Evolutionary conservation across 1,140 invertebrate species (phyloP).

Genomic region (Aphis gossypii): DNA sequence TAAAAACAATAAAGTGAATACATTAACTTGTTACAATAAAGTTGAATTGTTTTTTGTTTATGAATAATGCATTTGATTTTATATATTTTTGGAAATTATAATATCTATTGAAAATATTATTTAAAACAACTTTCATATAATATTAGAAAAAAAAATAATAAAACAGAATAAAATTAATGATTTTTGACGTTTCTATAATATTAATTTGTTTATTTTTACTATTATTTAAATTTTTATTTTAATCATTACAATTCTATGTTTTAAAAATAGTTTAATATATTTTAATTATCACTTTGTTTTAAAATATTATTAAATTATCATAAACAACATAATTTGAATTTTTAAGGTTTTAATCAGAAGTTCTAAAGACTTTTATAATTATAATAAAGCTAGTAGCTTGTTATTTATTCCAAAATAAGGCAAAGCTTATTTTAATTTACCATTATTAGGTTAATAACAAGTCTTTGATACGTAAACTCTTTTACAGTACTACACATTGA

Average conservation of each 20-base stretch:
- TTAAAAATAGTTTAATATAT: not conserved
- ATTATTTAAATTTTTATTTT: not conserved
- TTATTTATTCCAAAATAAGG: not conserved
- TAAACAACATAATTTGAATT: not conserved
- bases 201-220: not conserved
- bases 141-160: not conserved
- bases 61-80: conserved; percentile 5
- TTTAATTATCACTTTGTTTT: not conserved
- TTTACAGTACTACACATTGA: not conserved
- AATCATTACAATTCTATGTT: not conserved
- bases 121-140: not conserved
- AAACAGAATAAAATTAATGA: not conserved
- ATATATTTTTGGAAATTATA: not conserved
- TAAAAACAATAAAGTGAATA: not conserved
- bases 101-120: not conserved
- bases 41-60: not conserved
- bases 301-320: not conserved
- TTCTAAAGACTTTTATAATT: not conserved
- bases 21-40: not conserved
- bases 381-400: not conserved
- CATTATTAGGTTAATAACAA: not conserved
- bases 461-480: not conserved
- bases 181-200: not conserved
- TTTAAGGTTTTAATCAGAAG: not conserved
- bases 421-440: not conserved